Percentiles rank a stretch among this genome's conserved stretches.
These are phyloP conservation scores for Parnassius glacialis DNA, from an alignment of 2,888 invertebrate species.

Conservation along the genomic window DNA sequence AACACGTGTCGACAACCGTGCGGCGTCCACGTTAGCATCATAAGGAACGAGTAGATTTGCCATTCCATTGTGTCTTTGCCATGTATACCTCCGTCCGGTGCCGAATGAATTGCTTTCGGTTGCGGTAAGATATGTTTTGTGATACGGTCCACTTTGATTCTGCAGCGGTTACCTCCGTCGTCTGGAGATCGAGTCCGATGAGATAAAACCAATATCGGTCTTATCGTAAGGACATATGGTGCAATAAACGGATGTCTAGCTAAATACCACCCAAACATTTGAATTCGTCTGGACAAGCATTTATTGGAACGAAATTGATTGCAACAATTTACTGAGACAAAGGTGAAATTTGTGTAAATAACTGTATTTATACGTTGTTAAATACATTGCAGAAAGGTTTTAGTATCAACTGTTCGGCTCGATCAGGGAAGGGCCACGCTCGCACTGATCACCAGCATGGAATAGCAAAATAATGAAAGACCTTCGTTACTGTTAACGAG, in stretches of 20 bases:
- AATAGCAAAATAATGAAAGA: too few relatives aligned
- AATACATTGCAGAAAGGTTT: too few relatives aligned
- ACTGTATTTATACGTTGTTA: too few relatives aligned
- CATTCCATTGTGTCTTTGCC: slow-evolving; percentile 37
- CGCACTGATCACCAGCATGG: too few relatives aligned
- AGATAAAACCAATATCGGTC: not conserved
- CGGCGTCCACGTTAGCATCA: not conserved
- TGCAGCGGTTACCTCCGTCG: slow-evolving; percentile 15
- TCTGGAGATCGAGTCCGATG: slow-evolving; percentile 2
- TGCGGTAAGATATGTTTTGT: slow-evolving; percentile 26
- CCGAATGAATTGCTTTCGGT: slow-evolving; percentile 39
- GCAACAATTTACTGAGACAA: not conserved
- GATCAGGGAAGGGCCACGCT: too few relatives aligned
- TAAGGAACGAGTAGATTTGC: slow-evolving; percentile 36
- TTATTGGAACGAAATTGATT: slow-evolving; percentile 18
- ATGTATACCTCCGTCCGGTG: slow-evolving; percentile 38
- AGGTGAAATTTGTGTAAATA: too few relatives aligned
- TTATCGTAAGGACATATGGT: slow-evolving; percentile 2
- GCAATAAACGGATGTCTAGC: not conserved
- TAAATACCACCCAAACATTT: too few relatives aligned
- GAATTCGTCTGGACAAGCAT: slow-evolving; percentile 1
- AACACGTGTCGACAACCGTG: slow-evolving; percentile 4
- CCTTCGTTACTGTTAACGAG: too few relatives aligned
- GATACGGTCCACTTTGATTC: slow-evolving; percentile 22
- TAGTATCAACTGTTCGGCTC: too few relatives aligned